Percentiles rank a stretch among this genome's conserved stretches.
Evolutionary conservation across 1,140 invertebrate genomes (phyloP).

Genomic region (Zaprionus africanus): DNA sequence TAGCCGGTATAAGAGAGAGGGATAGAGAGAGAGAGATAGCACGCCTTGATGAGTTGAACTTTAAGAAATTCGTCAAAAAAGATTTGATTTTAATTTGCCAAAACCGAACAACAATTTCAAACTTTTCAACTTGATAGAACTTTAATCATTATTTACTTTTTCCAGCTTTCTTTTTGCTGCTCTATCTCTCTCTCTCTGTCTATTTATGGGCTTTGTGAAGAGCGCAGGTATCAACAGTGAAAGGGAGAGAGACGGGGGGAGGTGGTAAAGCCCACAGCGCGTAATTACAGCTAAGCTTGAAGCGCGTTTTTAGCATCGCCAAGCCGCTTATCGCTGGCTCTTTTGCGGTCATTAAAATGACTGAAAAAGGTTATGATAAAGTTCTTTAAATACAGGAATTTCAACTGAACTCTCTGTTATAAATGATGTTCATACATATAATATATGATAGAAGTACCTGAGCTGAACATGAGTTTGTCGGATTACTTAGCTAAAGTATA

Average conservation of each 20-base stretch:
- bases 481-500: neutral
- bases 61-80: constrained; percentile 20
- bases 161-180: neutral
- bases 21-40: neutral
- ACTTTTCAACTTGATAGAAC: constrained; percentile 17
- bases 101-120: constrained; percentile 18
- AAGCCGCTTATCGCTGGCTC: constrained; percentile 34
- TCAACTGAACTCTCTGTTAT: neutral
- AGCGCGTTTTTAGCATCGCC: constrained; percentile 4
- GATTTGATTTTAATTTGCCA: constrained; percentile 19
- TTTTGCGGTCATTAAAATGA: constrained; percentile 24
- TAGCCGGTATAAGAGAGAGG: constrained; percentile 3
- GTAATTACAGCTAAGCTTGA: constrained; percentile 16
- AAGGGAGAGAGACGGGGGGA: neutral
- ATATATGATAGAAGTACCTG: neutral
- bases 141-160: constrained; percentile 9
- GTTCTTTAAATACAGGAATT: neutral
- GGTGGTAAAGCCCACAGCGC: neutral
- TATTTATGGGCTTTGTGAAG: constrained; percentile 10
- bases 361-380: constrained; percentile 6
- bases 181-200: constrained; percentile 2
- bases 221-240: neutral
- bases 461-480: neutral
- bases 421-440: neutral
- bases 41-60: constrained; percentile 20